Base-by-base conservation (phyloP, 2,797 vertebrate species). In the Ptychobarbus kaznakovi region DNA sequence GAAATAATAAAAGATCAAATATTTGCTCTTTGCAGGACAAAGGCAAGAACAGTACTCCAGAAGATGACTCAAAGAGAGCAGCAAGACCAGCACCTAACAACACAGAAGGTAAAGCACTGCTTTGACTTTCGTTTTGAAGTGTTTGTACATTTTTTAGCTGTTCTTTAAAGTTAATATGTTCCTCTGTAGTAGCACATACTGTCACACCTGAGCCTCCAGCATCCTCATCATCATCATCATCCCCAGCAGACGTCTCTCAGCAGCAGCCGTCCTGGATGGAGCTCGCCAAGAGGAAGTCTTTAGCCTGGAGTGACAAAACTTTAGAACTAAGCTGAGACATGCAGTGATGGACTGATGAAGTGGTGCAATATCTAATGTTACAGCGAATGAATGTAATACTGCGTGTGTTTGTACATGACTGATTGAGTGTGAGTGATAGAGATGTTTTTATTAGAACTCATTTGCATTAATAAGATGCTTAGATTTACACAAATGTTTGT, bases 261-360 rank as follows among this genome's bases (percentile, higher is more conserved):
- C 83, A 77, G 28, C 87, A 32, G 22, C 72, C 96, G 0, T 95
- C 90, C 0, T 97, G 97, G 97, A 96, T 97, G 96, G 97, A 97
- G 91, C 94, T 97, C 38, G 97, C 97, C 87, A 97, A 96, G 90
- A 97, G 96, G 92, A 97, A 97, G 86, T 95, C 96, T 0, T 95
- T 96, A 88, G 97, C 97, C 16, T 97, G 97, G 97, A 96, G 92
- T 8, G 96, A 96, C 85, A 97, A 94, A 93, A 94, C 95, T 20
- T 77, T 88, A 87, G 90, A 92, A 70, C 91, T 76, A 90, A 77
- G 44, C 74, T 25, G 58, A 75, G 35, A 87, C 68, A 74, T 49
- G 15, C 18, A 63, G 20, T 18, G 51, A 80, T 69, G n/a, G 22
- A 85, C 81, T 69, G 18, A 40, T 66, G 32, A 68, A 84, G 49